These are phyloP conservation scores for Alectura lathami DNA, from an alignment of 2,113 vertebrate genomes.

Conservation along the genomic window DNA sequence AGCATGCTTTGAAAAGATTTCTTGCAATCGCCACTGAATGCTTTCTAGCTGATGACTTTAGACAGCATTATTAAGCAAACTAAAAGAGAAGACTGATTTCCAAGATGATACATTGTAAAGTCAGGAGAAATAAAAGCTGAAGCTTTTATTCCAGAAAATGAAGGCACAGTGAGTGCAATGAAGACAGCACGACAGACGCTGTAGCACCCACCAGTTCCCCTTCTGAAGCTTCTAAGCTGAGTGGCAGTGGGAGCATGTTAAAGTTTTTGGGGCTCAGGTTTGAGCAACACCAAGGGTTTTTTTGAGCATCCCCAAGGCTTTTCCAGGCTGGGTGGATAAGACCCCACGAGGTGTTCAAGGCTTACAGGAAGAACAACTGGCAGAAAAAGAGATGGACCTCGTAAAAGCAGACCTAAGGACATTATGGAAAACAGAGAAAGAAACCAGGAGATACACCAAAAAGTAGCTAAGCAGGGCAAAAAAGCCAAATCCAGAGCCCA, in stretches of 20 bases:
- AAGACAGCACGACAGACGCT: constrained; percentile 38
- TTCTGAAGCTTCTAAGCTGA: constrained; percentile 31
- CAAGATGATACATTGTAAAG: constrained; percentile 56
- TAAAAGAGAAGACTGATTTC: constrained; percentile 46
- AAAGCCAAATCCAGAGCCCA: not conserved
- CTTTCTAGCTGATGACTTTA: constrained; percentile 54
- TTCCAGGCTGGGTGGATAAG: not conserved
- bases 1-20: constrained; percentile 7
- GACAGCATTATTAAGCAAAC: constrained; percentile 34
- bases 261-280: constrained; percentile 12
- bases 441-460: not conserved
- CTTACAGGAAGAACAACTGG: not conserved
- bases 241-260: constrained; percentile 10
- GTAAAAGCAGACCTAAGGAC: not conserved
- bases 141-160: constrained; percentile 34
- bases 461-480: not conserved
- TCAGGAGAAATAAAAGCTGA: constrained; percentile 26
- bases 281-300: not conserved
- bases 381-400: not conserved
- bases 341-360: too few species aligned
- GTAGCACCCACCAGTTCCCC: constrained; percentile 47
- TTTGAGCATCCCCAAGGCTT: constrained; percentile 15
- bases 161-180: constrained; percentile 31
- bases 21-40: not conserved
- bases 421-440: not conserved